Conservation (phyloP, 2,113 vertebrate genomes). For the Sorex fumeus region DNA sequence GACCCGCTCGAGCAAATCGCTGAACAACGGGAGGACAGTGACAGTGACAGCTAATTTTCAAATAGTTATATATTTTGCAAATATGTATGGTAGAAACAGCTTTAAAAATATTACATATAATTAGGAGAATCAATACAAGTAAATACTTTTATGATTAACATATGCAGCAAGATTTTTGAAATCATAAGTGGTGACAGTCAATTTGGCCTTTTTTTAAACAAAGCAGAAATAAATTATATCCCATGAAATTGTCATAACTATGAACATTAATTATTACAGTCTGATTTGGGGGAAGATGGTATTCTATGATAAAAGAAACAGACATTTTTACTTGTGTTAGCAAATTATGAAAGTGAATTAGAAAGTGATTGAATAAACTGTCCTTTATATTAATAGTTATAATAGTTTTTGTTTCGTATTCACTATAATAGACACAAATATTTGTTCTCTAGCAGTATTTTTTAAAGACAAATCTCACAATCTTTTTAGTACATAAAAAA, state of each 20-base stretch:
- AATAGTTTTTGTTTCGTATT: slow-evolving; percentile 64
- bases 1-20: too few species aligned
- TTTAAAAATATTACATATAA: slow-evolving; percentile 33
- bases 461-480: neutral
- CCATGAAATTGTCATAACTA: neutral
- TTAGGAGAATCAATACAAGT: slow-evolving; percentile 42
- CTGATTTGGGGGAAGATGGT: neutral
- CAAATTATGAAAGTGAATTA: slow-evolving; percentile 80
- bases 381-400: slow-evolving; percentile 29
- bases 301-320: slow-evolving; percentile 24
- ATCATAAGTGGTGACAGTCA: slow-evolving; percentile 18
- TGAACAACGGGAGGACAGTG: too few species aligned
- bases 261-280: neutral
- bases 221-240: slow-evolving; percentile 55
- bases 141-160: slow-evolving; percentile 37
- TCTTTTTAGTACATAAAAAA: slow-evolving; percentile 55
- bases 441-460: neutral
- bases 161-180: slow-evolving; percentile 40
- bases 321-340: slow-evolving; percentile 67
- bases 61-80: slow-evolving; percentile 54
- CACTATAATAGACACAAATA: slow-evolving; percentile 38
- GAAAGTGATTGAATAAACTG: slow-evolving; percentile 85
- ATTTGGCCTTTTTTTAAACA: slow-evolving; percentile 37
- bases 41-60: too few species aligned
- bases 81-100: slow-evolving; percentile 6